Base-by-base conservation (phyloP, 2,888 invertebrate species). In the Drosophila anomelani region DNA sequence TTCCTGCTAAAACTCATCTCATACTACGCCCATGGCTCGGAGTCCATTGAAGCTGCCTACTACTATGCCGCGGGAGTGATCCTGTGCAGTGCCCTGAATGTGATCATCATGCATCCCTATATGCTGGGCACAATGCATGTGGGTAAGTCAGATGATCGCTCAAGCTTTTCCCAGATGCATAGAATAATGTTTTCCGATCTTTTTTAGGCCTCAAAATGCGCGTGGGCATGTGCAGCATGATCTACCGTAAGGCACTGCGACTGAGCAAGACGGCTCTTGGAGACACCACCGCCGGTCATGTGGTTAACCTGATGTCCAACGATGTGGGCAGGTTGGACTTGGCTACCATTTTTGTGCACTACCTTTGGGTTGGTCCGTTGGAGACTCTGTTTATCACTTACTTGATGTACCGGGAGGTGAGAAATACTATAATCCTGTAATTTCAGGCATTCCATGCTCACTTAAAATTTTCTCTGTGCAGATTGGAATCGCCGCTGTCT, bases 231-330 rank as follows among this genome's bases (percentile, higher is more conserved):
- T 95, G 95, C 83, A 95, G 95, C 10, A 92, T 96, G 69, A 93
- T 96, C 46, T 96, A 95, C 89, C 94, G 95, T 76, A 96, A 93
- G 61, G 93, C 95, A 0, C 90, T 96, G 69, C 93, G 93, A 55
- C 90, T 96, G 13, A 96, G 96, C 85, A 95, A 95, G 91, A 94
- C 94, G 0, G 95, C 97, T 0, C 88, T 97, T 66, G 95, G 95
- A 0, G 94, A 96, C 86, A 97, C 97, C 4, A 96, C 97, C 2
- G 93, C 94, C 10, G 95, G 95, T 1, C 95, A 95, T 90, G 94
- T 95, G 79, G 98, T 98, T 23, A 98, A 99, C 93, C 94, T 99
- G 7, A 94, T 99, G 78, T 98, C 98, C 1, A 99, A 99, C 91
- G 99, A 99, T 93, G 98, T 99, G 76, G 97, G 97, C 85, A 91